Base-by-base conservation (phyloP, 2,113 vertebrate genomes). In the Lepus timidus region DNA sequence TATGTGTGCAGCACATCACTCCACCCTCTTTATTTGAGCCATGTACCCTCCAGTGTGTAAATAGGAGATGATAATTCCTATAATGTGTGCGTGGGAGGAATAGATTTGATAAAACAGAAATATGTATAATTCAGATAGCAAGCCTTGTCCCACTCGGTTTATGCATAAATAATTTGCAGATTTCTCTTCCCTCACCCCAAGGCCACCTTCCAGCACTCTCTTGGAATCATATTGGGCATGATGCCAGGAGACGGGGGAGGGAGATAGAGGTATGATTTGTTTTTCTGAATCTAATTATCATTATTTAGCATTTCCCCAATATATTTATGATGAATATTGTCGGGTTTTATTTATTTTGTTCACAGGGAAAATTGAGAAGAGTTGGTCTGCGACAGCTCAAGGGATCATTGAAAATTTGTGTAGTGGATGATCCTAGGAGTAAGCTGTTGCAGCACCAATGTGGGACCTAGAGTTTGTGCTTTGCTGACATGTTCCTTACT, bases 11-110 rank as follows among this genome's bases (percentile, higher is more conserved):
- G 67, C 49, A 27, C 95, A 90, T 64, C 68, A n/a, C 94, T 96
- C 96, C 97, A 95, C 90, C 95, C 93, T 97, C 75, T 97, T 94
- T 98, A 75, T 97, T 97, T 96, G 96, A 96, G 91, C 83, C 96
- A 19, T 94, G 65, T 93, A 95, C 94, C 84, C 96, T 97, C 95
- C 44, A 23, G 95, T 92, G 91, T 82, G 95, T 98, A 95, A 97
- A 96, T 94, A 97, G 92, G 96, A 96, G 85, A 97, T 94, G 97
- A 93, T 92, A 97, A 95, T 80, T 98, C 94, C 95, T 95, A 44
- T 95, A 95, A 97, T 97, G 96, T 93, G 81, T 64, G 17, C 51
- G 62, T 76, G 70, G 68, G 85, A 81, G 81, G 8, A 79, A 73
- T 33, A 76, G 90, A 90, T 93, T 96, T 95, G 95, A 96, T 97